Percentiles rank a stretch among this genome's conserved stretches.
phyloP scores from a whole-genome alignment of 2,888 invertebrate genomes.

The Thera obeliscata region DNA sequence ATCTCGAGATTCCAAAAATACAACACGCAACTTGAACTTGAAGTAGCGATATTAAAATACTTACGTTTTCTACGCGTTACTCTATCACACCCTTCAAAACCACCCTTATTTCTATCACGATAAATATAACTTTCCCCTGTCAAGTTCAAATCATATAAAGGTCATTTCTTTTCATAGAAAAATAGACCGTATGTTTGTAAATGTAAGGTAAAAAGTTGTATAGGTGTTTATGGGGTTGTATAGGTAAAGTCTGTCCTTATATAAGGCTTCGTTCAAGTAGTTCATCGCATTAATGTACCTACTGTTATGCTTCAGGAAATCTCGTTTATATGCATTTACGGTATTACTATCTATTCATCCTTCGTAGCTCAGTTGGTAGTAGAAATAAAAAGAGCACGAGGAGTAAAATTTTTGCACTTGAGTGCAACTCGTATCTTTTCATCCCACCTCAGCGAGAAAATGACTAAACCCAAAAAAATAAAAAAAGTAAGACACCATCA shows the following conservation, averaged over 20 bases:
- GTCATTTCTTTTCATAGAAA: background rate
- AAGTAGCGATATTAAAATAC: conserved; percentile 5
- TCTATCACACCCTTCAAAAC: background rate
- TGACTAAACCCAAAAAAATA: too few species aligned
- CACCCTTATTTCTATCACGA: background rate
- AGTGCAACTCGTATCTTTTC: too few species aligned
- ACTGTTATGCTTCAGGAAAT: conserved; percentile 50
- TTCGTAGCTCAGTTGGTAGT: too few species aligned
- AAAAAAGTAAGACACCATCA: too few species aligned
- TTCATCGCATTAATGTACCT: conserved; percentile 69
- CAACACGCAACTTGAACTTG: conserved; percentile 17
- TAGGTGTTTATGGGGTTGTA: background rate
- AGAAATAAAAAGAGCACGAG: too few species aligned
- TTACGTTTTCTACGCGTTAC: conserved; percentile 3
- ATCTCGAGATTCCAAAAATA: conserved; percentile 1
- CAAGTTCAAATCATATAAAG: conserved; percentile 1
- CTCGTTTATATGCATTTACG: conserved; percentile 44
- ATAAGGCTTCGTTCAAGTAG: conserved; percentile 43
- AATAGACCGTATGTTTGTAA: background rate
- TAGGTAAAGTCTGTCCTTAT: conserved; percentile 51
- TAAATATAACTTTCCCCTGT: background rate
- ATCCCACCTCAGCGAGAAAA: too few species aligned
- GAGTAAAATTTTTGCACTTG: too few species aligned
- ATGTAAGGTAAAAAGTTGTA: conserved; percentile 7
- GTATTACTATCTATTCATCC: too few species aligned